Evolutionary conservation across 2,113 vertebrate species (phyloP), one percentile per base, ranked within the genome.

Genomic region (Hippocampus barbouri): DNA sequence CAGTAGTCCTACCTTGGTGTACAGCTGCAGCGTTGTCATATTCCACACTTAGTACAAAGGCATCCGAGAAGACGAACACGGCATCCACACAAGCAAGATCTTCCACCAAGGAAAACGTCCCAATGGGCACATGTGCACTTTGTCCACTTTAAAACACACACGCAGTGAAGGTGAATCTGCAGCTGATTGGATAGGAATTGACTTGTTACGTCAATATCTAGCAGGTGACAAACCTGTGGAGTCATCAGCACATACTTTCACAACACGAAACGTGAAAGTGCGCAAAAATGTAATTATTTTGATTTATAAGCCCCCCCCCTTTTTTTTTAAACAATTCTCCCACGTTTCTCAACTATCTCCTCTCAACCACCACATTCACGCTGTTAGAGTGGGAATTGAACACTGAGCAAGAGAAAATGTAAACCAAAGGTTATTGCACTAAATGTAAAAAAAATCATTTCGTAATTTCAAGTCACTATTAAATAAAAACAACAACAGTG

Each of bases 1-100:
- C 16, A 20, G 18, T 25, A 25, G 27, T 54, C 83, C 76, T 84
- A 93, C 92, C 92, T 91, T 91, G 68, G 79, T 84, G 86, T 93
- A 92, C 1, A 93, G 69, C 27, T 88, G 88, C 41, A 90, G 71
- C 11, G 89, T 85, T 12, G 85, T 59, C 91, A 92, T 93, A 18
- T 73, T 70, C 27, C 6, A 14, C 40, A 51, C 5, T 18, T 20
- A 23, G 1, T 25, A 18, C 12, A 70, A 20, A 53, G n/a, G 71
- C 2, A 51, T 67, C 51, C 30, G 14, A 45, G 63, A 47, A 6
- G 59, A 34, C 21, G 10, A 27, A 66, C 27, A 45, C 18, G 23
- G 56, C n/a, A 70, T 43, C 18, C 9, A 16, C 43, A 59, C 62
- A 41, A 57, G 56, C 71, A 25, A 11, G 71, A 34, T 80, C 69